phyloP scores from a whole-genome alignment of 2,113 vertebrate genomes.

The human region GRCh38 chr2:97233501-97234000 shows the following conservation, averaged over 20 bases:
- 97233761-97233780: neutral
- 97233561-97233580: too few relatives aligned
- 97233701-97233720: neutral
- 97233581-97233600: too few relatives aligned
- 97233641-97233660: neutral
- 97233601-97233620: neutral
- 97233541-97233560: too few relatives aligned
- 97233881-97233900: neutral
- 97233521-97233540: too few relatives aligned
- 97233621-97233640: neutral
- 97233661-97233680: neutral
- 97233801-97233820: too few relatives aligned
- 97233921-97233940: neutral
- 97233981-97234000: neutral
- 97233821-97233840: neutral
- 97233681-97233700: neutral
- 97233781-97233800: slow-evolving; percentile 72
- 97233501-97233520: too few relatives aligned
- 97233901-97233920: neutral
- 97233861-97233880: slow-evolving; percentile 84
- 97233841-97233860: slow-evolving; percentile 89
- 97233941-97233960: neutral
- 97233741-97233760: neutral
- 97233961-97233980: neutral
- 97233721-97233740: neutral